These are phyloP conservation scores for Pemphigus obesinymphae DNA, from an alignment of 1,140 invertebrate genomes.

Conservation along the genomic window DNA sequence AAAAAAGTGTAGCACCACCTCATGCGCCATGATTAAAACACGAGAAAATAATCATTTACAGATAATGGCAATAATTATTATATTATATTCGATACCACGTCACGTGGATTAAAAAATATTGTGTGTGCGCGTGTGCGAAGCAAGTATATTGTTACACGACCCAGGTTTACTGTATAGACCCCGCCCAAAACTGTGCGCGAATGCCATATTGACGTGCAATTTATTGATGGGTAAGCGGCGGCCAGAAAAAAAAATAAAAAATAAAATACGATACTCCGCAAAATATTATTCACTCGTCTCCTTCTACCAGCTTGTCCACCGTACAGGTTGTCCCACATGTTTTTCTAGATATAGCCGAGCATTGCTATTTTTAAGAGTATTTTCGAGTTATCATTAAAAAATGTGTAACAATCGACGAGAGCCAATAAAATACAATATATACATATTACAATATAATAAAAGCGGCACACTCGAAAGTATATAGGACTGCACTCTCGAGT, in stretches of 20 bases:
- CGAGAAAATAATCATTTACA: too few species aligned
- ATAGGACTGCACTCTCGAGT: background rate
- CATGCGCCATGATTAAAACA: too few species aligned
- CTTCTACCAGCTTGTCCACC: background rate
- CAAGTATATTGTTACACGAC: background rate
- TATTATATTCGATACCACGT: background rate
- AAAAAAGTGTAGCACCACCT: too few species aligned
- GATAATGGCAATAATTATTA: background rate
- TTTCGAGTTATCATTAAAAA: background rate
- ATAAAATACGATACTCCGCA: background rate
- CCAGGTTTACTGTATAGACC: too few species aligned
- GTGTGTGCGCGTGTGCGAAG: background rate
- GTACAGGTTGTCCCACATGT: too few species aligned
- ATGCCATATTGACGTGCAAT: background rate
- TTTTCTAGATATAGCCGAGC: background rate
- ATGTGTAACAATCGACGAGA: background rate
- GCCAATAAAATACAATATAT: background rate
- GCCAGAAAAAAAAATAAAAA: background rate
- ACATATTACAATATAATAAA: background rate
- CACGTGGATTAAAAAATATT: slow-evolving; percentile 11
- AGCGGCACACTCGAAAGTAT: background rate
- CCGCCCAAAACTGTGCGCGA: background rate
- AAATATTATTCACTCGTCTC: too few species aligned
- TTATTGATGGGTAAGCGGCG: too few species aligned
- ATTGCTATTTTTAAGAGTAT: background rate